Evolutionary conservation across 2,797 vertebrate species (phyloP).

Genomic region (Hypotaenidia philippensis): DNA sequence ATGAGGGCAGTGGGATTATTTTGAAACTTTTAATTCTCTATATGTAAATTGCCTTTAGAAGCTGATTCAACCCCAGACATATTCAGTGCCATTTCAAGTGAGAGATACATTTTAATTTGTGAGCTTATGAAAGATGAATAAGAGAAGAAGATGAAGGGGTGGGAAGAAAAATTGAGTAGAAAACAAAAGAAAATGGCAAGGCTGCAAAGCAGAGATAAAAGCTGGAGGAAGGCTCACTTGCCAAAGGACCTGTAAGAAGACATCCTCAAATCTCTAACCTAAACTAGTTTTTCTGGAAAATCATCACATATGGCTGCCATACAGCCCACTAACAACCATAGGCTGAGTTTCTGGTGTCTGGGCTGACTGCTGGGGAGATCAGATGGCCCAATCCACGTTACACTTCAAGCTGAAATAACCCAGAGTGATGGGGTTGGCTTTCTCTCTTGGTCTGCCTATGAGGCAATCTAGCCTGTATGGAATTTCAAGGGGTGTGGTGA

Average conservation of each 20-base stretch:
- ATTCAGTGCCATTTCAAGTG: background rate
- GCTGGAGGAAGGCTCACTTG: background rate
- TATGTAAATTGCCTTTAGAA: background rate
- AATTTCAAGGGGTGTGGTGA: slow-evolving; percentile 72
- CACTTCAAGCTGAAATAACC: slow-evolving; percentile 21
- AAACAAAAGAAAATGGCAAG: background rate
- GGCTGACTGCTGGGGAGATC: background rate
- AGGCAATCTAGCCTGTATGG: slow-evolving; percentile 35
- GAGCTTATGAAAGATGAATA: background rate
- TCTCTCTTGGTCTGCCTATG: background rate
- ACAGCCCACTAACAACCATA: background rate
- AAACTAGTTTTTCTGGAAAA: background rate
- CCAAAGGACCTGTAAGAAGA: background rate
- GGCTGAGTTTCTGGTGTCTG: background rate
- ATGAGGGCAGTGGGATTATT: background rate
- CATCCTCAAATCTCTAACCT: background rate
- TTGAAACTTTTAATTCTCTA: background rate
- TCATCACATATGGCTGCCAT: background rate
- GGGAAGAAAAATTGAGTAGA: background rate
- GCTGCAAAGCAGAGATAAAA: background rate
- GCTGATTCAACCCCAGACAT: background rate
- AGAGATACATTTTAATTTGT: background rate
- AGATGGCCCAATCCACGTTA: background rate
- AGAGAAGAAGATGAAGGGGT: background rate
- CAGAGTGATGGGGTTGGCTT: background rate